Evolutionary conservation across 2,797 vertebrate genomes (phyloP), one percentile per base, ranked within the genome.

Genomic region (Gymnothorax javanicus): DNA sequence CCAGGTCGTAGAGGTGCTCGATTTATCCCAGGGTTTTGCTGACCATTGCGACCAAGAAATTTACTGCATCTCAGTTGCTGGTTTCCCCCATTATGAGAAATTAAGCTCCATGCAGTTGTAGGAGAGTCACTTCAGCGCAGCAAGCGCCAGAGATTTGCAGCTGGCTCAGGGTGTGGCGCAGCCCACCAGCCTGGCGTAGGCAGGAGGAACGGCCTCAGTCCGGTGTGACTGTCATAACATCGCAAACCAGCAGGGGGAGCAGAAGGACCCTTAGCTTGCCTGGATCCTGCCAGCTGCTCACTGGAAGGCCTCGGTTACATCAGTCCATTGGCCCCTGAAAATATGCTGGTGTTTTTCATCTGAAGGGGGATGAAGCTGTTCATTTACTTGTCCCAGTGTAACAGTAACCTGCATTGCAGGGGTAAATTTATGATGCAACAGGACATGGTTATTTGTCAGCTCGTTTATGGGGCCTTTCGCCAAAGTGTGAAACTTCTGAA

Each of bases 351-450:
- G 75, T 20, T 50, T 52, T 79, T 79, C n/a, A 17, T 79, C 54
- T 79, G 75, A 79, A 52, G 75, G 43, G 0, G 17, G 8, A 20
- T 25, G 43, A 20, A 17, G 17, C 25, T 79, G 50, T 79, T 23
- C 71, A 75, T 17, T 52, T 54, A 54, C 15, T 50, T 81, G 77
- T 81, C 77, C 77, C 77, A 81, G 77, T 67, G 64, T 81, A 54
- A 54, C n/a, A 52, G 52, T 81, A 43, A 52, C 9, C 77, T 81
- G 52, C 56, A 56, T 81, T 23, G 23, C 7, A 27, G 73, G 54
- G 77, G 77, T 81, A 54, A 79, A 20, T 50, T 79, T 79, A 17
- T 79, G 77, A 54, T 7, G 43, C 17, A 77, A 1, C 1, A 6
- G 54, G 77, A 23, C 52, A 6, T n/a, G 50, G 77, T 54, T 11